Conservation (phyloP, 2,797 vertebrate genomes). For the Amblyraja radiata region DNA sequence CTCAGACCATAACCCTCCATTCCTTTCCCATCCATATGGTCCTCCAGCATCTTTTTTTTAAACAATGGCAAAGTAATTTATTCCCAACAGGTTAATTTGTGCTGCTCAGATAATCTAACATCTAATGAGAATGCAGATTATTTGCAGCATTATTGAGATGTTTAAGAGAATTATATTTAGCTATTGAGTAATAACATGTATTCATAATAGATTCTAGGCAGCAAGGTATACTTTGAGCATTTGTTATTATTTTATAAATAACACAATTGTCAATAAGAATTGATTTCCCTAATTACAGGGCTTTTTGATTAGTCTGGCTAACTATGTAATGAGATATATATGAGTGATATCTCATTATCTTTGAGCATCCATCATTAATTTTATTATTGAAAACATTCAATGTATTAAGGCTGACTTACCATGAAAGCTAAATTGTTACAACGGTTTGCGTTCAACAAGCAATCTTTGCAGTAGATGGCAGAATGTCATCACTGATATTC, state of each 20-base stretch:
- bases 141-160: neutral
- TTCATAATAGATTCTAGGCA: neutral
- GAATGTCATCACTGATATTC: neutral
- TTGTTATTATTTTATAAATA: neutral
- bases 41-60: too few species aligned
- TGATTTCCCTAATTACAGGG: neutral
- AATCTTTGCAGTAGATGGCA: neutral
- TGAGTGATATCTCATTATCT: neutral
- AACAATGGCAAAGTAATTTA: neutral
- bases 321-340: neutral
- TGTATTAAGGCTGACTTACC: neutral
- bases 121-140: neutral
- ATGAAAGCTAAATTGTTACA: neutral
- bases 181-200: neutral
- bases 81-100: neutral
- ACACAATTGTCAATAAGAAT: neutral
- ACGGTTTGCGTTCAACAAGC: constrained; percentile 10
- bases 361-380: neutral
- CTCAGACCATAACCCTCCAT: too few species aligned
- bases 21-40: too few species aligned
- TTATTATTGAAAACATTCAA: neutral
- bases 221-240: neutral
- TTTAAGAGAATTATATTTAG: neutral
- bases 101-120: neutral
- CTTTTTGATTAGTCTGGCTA: neutral